Base-by-base conservation (phyloP, 2,888 invertebrate species). In the Nomada ruficornis region DNA sequence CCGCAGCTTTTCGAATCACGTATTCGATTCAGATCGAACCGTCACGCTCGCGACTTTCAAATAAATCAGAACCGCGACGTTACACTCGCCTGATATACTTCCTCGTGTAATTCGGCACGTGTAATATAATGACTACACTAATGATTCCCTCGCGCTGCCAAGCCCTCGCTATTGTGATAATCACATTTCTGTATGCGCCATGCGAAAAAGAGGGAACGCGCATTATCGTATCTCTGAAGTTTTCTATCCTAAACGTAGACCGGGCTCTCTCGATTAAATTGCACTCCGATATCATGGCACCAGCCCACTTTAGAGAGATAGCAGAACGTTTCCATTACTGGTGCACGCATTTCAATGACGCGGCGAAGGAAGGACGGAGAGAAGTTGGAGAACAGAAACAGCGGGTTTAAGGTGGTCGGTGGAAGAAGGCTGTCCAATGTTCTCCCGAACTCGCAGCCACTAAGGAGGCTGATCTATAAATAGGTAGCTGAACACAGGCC, bases 401-500 rank as follows among this genome's bases (percentile, higher is more conserved):
- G 20, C 72, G 75, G 36, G 65, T 75, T 83, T 85, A 81, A 84
- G 80, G 74, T 83, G 76, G 64, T 72, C 29, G 62, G 83, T 68
- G 74, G 82, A 74, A 77, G 65, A 75, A 62, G 73, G 77, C 82
- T 83, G 86, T 84, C 83, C 83, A 87, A 86, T 89, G 87, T 88
- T 88, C 85, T 82, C 82, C 84, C 84, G 78, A 84, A 84, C 84
- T 85, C 83, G 79, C 82, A 77, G 82, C 36, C 44, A 75, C 83
- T 85, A 85, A 89, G 85, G 83, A 89, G 88, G 83, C 86, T 88
- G 76, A 79, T 79, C 86, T 90, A 90, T 91, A 89, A 91, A 90
- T 90, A 90, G 86, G 7, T 77, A 72, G 80, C 83, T 80, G 78
- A 90, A 89, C 87, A 85, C 86, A 87, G 88, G 88, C 88, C 59